Conservation (phyloP, 2,113 vertebrate genomes). For the Colossoma macropomum region DNA sequence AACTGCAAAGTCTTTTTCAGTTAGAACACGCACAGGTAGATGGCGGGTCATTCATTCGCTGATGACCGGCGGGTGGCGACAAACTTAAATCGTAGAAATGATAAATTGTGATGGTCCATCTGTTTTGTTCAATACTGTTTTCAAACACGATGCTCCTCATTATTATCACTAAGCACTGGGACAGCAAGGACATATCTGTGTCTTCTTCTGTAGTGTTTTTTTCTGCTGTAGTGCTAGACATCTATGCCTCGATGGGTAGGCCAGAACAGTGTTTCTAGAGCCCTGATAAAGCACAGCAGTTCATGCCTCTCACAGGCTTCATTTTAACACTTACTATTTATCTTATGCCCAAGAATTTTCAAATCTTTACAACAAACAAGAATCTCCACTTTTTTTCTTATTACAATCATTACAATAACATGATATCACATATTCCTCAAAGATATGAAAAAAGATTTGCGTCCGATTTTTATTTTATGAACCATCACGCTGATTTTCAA, state of each 20-base stretch:
- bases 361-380: slow-evolving; percentile 21
- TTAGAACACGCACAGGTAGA: slow-evolving; percentile 32
- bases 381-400: slow-evolving; percentile 1
- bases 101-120: background rate
- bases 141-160: background rate
- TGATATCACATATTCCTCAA: slow-evolving; percentile 24
- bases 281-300: background rate
- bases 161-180: background rate
- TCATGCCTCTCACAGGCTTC: background rate
- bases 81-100: background rate
- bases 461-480: background rate
- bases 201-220: background rate
- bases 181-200: background rate
- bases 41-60: background rate
- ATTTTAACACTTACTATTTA: background rate
- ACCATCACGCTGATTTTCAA: background rate
- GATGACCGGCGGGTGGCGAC: background rate
- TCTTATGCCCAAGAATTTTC: background rate
- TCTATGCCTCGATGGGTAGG: background rate
- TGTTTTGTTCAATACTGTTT: slow-evolving; percentile 7
- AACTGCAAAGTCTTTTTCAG: slow-evolving; percentile 21
- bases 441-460: slow-evolving; percentile 3
- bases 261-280: background rate
- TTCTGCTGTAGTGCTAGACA: background rate
- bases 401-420: slow-evolving; percentile 32